These are phyloP conservation scores for Agrochola lota DNA, from an alignment of 2,888 invertebrate genomes.

Conservation along the genomic window DNA sequence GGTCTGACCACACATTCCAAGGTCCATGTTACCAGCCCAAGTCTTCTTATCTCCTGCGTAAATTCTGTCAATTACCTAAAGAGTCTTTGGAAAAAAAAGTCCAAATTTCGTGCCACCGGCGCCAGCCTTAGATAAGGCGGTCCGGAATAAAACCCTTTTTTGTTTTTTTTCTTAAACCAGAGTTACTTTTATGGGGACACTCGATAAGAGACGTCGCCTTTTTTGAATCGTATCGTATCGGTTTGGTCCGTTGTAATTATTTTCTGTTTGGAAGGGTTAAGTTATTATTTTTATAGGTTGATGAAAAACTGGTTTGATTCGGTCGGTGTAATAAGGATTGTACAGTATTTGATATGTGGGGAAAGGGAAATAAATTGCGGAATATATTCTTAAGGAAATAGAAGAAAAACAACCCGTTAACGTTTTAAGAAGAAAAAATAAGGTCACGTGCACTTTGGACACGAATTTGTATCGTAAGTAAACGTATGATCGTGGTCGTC, in stretches of 20 bases:
- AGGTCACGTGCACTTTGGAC: too few species aligned
- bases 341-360: neutral
- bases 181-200: conserved; percentile 71
- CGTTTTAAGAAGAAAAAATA: neutral
- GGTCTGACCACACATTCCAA: conserved; percentile 50
- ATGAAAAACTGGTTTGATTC: conserved; percentile 41
- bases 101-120: conserved; percentile 72
- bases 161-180: conserved; percentile 64
- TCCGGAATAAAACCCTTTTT: conserved; percentile 61
- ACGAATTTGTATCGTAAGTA: too few species aligned
- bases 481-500: too few species aligned
- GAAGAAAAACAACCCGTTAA: neutral
- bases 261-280: conserved; percentile 59
- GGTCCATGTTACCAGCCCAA: conserved; percentile 45
- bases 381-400: neutral
- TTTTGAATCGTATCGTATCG: conserved; percentile 57
- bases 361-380: neutral
- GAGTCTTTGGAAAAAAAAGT: conserved; percentile 56
- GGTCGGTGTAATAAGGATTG: neutral
- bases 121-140: conserved; percentile 70
- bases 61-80: conserved; percentile 74
- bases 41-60: conserved; percentile 69
- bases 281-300: conserved; percentile 42
- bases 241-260: conserved; percentile 62
- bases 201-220: conserved; percentile 67